A percentile compares a stretch with the other conserved stretches of the same genome.
Evolutionary conservation across 2,888 invertebrate species (phyloP).

Genomic region (Noctua fimbriata): DNA sequence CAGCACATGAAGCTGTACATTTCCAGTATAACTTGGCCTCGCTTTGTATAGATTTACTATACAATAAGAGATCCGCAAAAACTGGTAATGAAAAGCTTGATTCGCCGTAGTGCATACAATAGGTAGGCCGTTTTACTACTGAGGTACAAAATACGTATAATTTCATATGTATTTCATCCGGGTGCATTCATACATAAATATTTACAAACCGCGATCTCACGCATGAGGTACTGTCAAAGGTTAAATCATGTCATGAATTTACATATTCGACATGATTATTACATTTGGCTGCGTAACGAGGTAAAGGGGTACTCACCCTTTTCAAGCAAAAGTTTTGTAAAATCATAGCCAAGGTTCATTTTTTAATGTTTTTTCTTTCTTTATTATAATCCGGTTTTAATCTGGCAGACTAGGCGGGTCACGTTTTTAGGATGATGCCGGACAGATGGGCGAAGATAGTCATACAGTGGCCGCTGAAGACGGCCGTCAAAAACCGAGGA

Average conservation of each 20-base stretch:
- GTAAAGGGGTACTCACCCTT: background rate
- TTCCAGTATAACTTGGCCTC: too few species aligned
- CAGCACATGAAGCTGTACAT: too few species aligned
- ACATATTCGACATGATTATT: slow-evolving; percentile 9
- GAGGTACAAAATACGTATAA: background rate
- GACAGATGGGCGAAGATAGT: too few species aligned
- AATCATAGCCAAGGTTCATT: background rate
- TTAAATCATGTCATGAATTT: slow-evolving; percentile 15
- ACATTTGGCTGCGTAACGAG: slow-evolving; percentile 30
- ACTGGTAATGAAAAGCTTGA: too few species aligned
- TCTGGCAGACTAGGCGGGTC: too few species aligned
- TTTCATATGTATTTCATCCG: background rate
- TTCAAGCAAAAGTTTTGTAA: background rate
- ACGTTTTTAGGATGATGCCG: too few species aligned
- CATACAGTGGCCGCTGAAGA: too few species aligned
- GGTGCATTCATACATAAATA: background rate
- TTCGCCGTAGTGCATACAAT: too few species aligned
- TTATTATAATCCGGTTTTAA: background rate
- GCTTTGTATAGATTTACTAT: too few species aligned
- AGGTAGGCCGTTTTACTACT: background rate
- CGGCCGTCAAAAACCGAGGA: too few species aligned
- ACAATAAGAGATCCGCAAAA: too few species aligned
- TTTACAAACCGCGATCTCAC: slow-evolving; percentile 12
- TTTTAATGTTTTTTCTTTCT: background rate
- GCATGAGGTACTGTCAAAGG: slow-evolving; percentile 21